Base-by-base conservation (phyloP, 2,113 vertebrate genomes). In the Sitta europaea region DNA sequence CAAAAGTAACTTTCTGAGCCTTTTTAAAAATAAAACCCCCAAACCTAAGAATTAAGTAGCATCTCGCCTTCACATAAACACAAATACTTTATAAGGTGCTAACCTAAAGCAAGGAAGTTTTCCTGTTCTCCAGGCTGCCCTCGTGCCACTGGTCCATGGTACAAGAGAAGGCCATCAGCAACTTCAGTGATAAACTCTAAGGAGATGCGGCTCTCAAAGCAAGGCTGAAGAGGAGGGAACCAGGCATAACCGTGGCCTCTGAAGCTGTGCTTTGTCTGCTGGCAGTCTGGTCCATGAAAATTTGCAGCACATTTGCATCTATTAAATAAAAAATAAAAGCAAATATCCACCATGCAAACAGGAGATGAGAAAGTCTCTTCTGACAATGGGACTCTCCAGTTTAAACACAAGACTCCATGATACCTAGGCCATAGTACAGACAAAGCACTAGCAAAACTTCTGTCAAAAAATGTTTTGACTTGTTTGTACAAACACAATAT, bases 181-280 rank as follows among this genome's bases (percentile, higher is more conserved):
- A 95, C 96, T 73, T 99, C 98, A 2, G 98, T 98, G 91, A 99
- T 98, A 67, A 99, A 99, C 89, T 99, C 98, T 87, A 99, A 55
- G 62, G 99, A 98, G 96, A 99, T 97, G 90, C 96, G 98, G 94
- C 98, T 99, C 86, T 98, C 97, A 94, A 98, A 99, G 93, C 99
- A 99, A 61, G 97, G 98, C 86, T 93, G 98, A 92, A 99, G 97
- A 92, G 98, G 98, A 91, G 98, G 97, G 59, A 99, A 99, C 99
- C 99, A 99, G 82, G 98, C 98, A 53, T 99, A 99, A 55, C 99
- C 98, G 0, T 96, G 96, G 5, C 98, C 98, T 17, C 97, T 97
- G 62, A 99, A 99, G 75, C 98, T 98, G 97, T 96, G 98, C 73
- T 98, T 98, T 80, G 98, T 99, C 97, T 99, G 99, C 96, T 99